Percentiles rank a stretch among this genome's conserved stretches.
Evolutionary conservation across 2,888 invertebrate genomes (phyloP).

Genomic region (Leucoptera coffeella): DNA sequence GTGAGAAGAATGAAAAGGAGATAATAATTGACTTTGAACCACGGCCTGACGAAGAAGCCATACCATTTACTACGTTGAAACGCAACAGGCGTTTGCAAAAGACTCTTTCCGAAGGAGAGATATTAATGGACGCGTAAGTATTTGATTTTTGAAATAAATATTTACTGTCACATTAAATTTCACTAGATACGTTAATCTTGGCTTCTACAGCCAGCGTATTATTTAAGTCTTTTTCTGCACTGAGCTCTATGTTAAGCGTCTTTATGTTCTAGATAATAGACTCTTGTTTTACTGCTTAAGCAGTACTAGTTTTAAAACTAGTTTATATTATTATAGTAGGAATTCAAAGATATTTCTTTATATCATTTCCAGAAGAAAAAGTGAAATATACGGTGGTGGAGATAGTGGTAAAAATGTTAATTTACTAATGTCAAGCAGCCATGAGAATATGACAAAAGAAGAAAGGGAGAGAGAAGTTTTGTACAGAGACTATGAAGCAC

Average conservation of each 20-base stretch:
- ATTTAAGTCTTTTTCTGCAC: no score
- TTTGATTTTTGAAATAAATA: no score
- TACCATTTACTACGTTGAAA: constrained; percentile 51
- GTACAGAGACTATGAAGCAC: constrained; percentile 30
- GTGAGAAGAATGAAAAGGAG: constrained; percentile 66
- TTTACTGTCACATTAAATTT: no score
- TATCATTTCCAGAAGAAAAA: constrained; percentile 31
- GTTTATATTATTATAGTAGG: no score
- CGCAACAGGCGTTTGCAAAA: constrained; percentile 57
- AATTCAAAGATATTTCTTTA: not conserved
- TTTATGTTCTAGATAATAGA: no score
- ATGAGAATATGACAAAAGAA: constrained; percentile 55
- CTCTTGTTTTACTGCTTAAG: no score
- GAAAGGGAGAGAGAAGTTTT: constrained; percentile 37
- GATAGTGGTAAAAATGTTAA: constrained; percentile 37
- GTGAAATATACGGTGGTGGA: constrained; percentile 30
- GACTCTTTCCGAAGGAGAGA: constrained; percentile 77
- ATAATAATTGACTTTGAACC: constrained; percentile 87
- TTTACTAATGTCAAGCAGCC: constrained; percentile 53
- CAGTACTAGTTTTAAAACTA: no score
- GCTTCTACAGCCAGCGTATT: no score
- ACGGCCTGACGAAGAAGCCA: constrained; percentile 57
- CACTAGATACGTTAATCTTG: no score
- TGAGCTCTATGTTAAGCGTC: no score
- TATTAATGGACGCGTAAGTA: constrained; percentile 56